Percentiles rank a stretch among this genome's conserved stretches.
Conservation (phyloP, 2,888 invertebrate genomes). For the Lasioglossum leucozonium region DNA sequence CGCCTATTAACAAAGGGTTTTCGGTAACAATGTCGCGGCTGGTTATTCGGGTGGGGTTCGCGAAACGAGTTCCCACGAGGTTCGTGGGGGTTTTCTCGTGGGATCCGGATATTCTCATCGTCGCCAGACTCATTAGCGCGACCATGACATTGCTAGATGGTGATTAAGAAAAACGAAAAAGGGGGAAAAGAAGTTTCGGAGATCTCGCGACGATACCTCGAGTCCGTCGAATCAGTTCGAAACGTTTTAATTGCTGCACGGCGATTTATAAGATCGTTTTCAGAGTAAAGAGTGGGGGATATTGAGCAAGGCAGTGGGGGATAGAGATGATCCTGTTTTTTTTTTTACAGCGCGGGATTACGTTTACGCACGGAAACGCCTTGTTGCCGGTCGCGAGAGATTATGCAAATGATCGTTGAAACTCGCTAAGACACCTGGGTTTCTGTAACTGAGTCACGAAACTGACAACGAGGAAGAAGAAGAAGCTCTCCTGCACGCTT, state of each 20-base stretch:
- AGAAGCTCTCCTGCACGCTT: constrained; percentile 11
- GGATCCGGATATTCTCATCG: constrained; percentile 71
- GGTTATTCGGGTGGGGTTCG: constrained; percentile 43
- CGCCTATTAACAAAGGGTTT: background rate
- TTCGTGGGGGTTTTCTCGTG: constrained; percentile 66
- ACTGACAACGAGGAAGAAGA: constrained; percentile 58
- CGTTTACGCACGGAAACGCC: constrained; percentile 1
- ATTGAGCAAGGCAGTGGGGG: no score
- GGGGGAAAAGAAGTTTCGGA: background rate
- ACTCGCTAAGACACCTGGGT: constrained; percentile 37
- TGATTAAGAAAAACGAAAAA: constrained; percentile 53
- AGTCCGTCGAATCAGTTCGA: constrained; percentile 17
- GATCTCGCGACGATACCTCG: constrained; percentile 31
- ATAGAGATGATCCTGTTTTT: background rate
- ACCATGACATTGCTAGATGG: constrained; percentile 47
- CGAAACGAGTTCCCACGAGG: constrained; percentile 62
- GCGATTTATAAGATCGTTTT: background rate
- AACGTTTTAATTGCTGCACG: background rate
- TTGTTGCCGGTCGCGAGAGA: constrained; percentile 13
- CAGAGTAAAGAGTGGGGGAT: background rate
- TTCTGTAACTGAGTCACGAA: constrained; percentile 57
- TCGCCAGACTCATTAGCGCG: constrained; percentile 60
- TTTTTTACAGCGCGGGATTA: no score
- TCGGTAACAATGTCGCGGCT: constrained; percentile 9
- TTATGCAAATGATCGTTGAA: constrained; percentile 53